Base-by-base conservation (phyloP, 2,113 vertebrate species). In the Hemichromis elongatus region DNA sequence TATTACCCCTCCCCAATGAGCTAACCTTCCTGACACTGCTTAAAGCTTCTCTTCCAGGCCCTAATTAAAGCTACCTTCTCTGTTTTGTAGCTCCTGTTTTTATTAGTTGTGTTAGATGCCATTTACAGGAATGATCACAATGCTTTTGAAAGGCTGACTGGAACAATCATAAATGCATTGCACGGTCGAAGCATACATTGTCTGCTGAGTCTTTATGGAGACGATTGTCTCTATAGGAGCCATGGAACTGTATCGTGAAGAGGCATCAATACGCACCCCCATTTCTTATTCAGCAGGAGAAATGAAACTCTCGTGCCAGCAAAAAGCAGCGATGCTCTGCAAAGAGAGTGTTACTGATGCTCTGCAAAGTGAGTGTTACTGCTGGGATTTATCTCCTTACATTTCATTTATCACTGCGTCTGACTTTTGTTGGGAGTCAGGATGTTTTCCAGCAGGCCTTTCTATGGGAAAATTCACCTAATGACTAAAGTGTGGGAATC, bases 1-100 rank as follows among this genome's bases (percentile, higher is more conserved):
- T 89, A 86, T 93, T 93, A 91, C 50, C 57, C 66, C 52, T 89
- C 86, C 80, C 82, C 12, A 40, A 86, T 86, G 86, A 91, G 77
- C 61, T 79, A 88, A 86, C 84, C 63, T 92, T 50, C 42, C 79
- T 79, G 66, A 91, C 84, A 77, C 79, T 61, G 81, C 81, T 84
- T 81, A 77, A 77, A 82, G 84, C 85, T 66, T 86, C 33, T 66
- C 11, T 83, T 70, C 70, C 68, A 91, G 73, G 54, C 19, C 3
- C 80, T 85, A 30, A 89, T 88, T 91, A 83, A 88, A 90, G 70
- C 79, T 75, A 81, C 10, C 59, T 80, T 82, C 40, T 57, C 52
- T 56, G 57, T 52, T 40, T 83, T 83, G 9, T 52, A 16, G 30
- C 53, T 47, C 54, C 70, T 82, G 19, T 81, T 77, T 88, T 26